phyloP scores from a whole-genome alignment of 2,797 vertebrate species.

The Scomberomorus guttatus region DNA sequence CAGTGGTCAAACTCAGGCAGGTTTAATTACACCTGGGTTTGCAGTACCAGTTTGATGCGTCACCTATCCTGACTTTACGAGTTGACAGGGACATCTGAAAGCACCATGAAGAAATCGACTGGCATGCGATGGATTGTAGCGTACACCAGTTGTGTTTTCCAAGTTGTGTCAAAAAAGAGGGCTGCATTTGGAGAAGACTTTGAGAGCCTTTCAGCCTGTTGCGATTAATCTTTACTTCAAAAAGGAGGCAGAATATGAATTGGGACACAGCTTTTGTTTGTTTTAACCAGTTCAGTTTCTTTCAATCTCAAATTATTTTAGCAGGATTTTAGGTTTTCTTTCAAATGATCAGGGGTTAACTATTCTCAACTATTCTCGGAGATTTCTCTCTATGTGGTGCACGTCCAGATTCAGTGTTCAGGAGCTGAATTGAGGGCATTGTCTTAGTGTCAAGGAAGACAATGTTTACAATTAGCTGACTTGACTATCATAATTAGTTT shows the following conservation, averaged over 20 bases:
- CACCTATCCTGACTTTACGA: constrained; percentile 5
- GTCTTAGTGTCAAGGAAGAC: constrained; percentile 56
- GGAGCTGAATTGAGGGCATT: constrained; percentile 52
- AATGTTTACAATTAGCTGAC: constrained; percentile 64
- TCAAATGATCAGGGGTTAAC: constrained; percentile 59
- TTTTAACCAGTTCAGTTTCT: constrained; percentile 26
- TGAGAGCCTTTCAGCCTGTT: not conserved
- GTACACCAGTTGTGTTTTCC: not conserved
- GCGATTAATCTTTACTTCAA: constrained; percentile 20
- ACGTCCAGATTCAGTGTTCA: constrained; percentile 53
- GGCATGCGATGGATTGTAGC: constrained; percentile 15
- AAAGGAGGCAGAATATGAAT: constrained; percentile 38
- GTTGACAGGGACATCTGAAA: constrained; percentile 29
- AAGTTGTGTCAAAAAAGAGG: not conserved
- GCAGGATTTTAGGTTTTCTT: constrained; percentile 46
- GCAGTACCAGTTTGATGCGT: not conserved
- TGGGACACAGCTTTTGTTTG: constrained; percentile 28
- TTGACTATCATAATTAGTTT: constrained; percentile 37
- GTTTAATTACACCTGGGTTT: not conserved
- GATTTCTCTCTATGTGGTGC: constrained; percentile 46
- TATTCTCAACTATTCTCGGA: constrained; percentile 27
- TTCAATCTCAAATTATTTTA: constrained; percentile 22
- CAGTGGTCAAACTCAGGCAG: not conserved
- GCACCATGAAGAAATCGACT: constrained; percentile 24
- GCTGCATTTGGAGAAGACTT: constrained; percentile 1